Percentiles rank a stretch among this genome's conserved stretches.
Evolutionary conservation across 1,140 invertebrate species (phyloP).

Genomic region (Venturia canescens): DNA sequence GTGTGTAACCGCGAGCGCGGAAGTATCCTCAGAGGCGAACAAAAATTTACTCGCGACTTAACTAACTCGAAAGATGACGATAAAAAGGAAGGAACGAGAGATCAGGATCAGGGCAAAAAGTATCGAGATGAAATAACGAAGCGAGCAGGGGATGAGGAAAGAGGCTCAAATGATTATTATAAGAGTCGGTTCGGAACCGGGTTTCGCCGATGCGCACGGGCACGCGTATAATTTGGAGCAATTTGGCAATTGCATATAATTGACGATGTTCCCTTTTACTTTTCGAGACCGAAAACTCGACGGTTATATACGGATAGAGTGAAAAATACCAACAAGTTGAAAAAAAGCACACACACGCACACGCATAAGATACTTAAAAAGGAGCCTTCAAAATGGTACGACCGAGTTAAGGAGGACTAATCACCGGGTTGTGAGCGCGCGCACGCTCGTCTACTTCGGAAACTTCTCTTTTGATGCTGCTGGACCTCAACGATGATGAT

Average conservation of each 20-base stretch:
- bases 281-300: conserved; percentile 55
- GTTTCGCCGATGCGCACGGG: not conserved
- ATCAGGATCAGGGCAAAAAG: not conserved
- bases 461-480: conserved; percentile 55
- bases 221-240: conserved; percentile 72
- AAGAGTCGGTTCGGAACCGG: not conserved
- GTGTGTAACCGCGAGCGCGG: conserved; percentile 50
- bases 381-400: conserved; percentile 56
- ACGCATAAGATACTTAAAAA: conserved; percentile 11
- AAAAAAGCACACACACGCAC: not conserved
- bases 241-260: conserved; percentile 77
- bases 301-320: not conserved
- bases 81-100: not conserved
- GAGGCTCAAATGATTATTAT: conserved; percentile 17
- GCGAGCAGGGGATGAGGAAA: not conserved
- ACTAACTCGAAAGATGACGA: not conserved
- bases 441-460: conserved; percentile 54
- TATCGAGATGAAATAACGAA: not conserved
- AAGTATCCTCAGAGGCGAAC: not conserved
- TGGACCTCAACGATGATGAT: not conserved
- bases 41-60: conserved; percentile 16
- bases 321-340: not conserved
- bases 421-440: conserved; percentile 65
- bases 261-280: conserved; percentile 72
- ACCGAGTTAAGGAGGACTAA: conserved; percentile 73